Evolutionary conservation across 2,888 invertebrate species (phyloP).

Genomic region (Lycophotia porphyrea): DNA sequence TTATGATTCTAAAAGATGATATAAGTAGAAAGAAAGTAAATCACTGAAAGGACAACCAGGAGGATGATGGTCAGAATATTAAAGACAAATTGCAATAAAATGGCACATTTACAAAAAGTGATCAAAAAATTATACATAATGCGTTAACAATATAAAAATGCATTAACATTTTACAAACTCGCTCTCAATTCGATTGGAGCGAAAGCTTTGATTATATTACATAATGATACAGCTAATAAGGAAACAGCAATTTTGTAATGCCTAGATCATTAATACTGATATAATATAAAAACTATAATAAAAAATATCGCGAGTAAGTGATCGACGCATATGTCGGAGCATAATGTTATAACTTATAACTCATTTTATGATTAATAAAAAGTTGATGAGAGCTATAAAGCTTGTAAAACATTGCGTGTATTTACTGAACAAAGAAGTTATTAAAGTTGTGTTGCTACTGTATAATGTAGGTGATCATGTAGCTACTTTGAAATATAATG

Average conservation of each 20-base stretch:
- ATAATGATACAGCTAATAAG: constrained; percentile 59
- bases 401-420: constrained; percentile 32
- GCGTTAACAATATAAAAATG: constrained; percentile 4
- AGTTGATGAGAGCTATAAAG: constrained; percentile 26
- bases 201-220: constrained; percentile 64
- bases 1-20: background rate
- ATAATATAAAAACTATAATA: constrained; percentile 45
- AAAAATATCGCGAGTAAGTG: constrained; percentile 41
- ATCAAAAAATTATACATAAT: background rate
- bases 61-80: background rate
- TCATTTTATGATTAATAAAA: constrained; percentile 49
- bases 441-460: constrained; percentile 15
- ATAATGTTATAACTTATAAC: constrained; percentile 45
- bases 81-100: background rate
- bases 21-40: background rate
- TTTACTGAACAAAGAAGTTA: constrained; percentile 36
- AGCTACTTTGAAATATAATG: background rate
- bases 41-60: background rate
- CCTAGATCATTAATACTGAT: constrained; percentile 60
- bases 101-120: background rate
- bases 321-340: constrained; percentile 27
- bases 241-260: constrained; percentile 56
- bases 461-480: background rate
- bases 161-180: constrained; percentile 23
- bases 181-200: constrained; percentile 46